Percentiles rank a stretch among this genome's conserved stretches.
Conservation (phyloP, 1,140 invertebrate species). For the Tigriopus japonicus region DNA sequence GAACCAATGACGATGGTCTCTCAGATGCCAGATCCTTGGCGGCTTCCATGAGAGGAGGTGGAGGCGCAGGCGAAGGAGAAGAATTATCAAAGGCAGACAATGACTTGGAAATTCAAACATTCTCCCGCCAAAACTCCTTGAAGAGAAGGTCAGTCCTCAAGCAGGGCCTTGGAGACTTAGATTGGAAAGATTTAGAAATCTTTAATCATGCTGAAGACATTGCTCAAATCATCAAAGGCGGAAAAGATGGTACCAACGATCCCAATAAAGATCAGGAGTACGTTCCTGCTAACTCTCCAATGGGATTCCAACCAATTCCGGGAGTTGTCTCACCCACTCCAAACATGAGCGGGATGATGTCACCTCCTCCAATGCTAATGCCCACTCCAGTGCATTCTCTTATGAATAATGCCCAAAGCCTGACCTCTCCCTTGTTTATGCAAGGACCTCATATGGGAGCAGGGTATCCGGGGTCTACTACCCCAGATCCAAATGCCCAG, state of each 20-base stretch:
- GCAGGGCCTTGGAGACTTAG: background rate
- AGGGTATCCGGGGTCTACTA: background rate
- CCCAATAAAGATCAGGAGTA: no score
- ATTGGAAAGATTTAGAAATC: slow-evolving; percentile 23
- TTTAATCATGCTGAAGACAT: slow-evolving; percentile 31
- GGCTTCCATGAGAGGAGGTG: slow-evolving; percentile 76
- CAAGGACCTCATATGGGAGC: background rate
- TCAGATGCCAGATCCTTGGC: slow-evolving; percentile 77
- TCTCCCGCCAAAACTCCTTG: background rate
- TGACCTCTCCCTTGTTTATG: background rate
- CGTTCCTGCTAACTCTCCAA: slow-evolving; percentile 25
- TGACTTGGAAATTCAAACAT: background rate
- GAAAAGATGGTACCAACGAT: slow-evolving; percentile 33
- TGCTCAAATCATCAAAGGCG: slow-evolving; percentile 46
- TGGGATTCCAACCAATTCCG: slow-evolving; percentile 23
- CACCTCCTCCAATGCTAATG: slow-evolving; percentile 36
- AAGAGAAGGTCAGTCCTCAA: background rate
- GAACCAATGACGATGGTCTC: slow-evolving; percentile 61
- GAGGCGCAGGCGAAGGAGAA: slow-evolving; percentile 16
- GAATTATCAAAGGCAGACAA: no score
- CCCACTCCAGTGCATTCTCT: slow-evolving; percentile 32
- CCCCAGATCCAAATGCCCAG: background rate
- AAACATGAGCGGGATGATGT: slow-evolving; percentile 24
- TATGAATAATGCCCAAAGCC: slow-evolving; percentile 11
- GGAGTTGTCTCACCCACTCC: slow-evolving; percentile 24